phyloP scores from a whole-genome alignment of 2,113 vertebrate genomes.

The Pachyramphus minor region DNA sequence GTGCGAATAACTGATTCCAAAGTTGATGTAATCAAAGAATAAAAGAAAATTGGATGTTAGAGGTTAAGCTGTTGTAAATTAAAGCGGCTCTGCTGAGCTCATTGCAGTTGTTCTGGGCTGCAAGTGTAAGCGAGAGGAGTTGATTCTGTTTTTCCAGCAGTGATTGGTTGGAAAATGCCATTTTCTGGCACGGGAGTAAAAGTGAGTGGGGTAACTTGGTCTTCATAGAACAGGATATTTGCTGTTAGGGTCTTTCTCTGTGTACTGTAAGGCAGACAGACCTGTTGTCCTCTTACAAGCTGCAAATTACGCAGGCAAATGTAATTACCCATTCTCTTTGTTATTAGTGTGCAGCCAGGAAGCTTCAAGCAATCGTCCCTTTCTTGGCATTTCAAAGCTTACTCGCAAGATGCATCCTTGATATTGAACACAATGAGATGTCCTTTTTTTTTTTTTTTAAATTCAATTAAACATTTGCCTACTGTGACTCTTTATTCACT shows the following conservation, averaged over 20 bases:
- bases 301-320: constrained; percentile 65
- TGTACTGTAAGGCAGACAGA: constrained; percentile 30
- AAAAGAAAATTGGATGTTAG: background rate
- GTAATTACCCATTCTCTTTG: constrained; percentile 72
- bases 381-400: constrained; percentile 73
- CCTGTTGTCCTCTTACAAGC: constrained; percentile 66
- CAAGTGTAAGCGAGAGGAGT: background rate
- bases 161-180: background rate
- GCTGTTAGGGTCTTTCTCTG: background rate
- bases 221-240: background rate
- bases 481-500: constrained; percentile 82
- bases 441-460: constrained; percentile 59
- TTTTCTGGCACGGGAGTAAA: background rate
- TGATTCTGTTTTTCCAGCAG: background rate
- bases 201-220: background rate
- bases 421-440: constrained; percentile 78
- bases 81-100: background rate
- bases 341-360: constrained; percentile 61
- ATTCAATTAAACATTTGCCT: constrained; percentile 85
- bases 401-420: constrained; percentile 56
- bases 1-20: background rate
- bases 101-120: background rate
- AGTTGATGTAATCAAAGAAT: constrained; percentile 19
- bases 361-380: constrained; percentile 59
- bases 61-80: constrained; percentile 36